Evolutionary conservation across 2,888 invertebrate genomes (phyloP), one percentile per base, ranked within the genome.

Genomic region (Diadegma fenestrale): DNA sequence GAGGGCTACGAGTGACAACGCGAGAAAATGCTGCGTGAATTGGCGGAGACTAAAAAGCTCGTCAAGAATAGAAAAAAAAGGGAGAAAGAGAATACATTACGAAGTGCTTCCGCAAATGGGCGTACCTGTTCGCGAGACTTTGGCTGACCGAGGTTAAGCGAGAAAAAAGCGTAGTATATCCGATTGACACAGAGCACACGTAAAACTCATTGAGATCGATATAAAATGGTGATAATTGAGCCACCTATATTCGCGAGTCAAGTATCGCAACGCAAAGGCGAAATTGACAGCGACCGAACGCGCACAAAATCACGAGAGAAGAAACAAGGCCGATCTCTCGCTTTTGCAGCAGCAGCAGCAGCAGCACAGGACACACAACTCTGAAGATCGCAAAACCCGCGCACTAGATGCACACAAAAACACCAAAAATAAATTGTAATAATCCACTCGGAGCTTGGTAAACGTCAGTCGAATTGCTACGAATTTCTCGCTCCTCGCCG

Each of bases 91-190:
- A 58, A 30, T 54, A 51, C 30, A 48, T 30, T 66, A 80, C 72
- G 66, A 68, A 63, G 66, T 80, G 77, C 51, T 72, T 82, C 79
- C 72, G 82, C 68, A 82, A 88, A 88, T 88, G 88, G 88, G 88
- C 88, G 88, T 88, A 88, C 88, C 88, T 88, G 85, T 86, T 80
- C 73, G 80, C 72, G 82, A 85, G 82, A 82, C 82, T 72, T 82
- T 68, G 77, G 58, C 82, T 83, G 33, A 51, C 77, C 58, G 71
- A 75, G 58, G 66, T 79, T 83, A 71, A 77, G 66, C 64, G 43
- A 63, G 37, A 37, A 76, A 63, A 76, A 63, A 72, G 12, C 54
- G 33, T 75, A 68, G 33, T n/a, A 69, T 82, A 66, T 51, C 26
- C 68, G 73, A 64, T 41, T 64, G 78, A 85, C 81, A 81, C 73